Base-by-base conservation (phyloP, 2,888 invertebrate species). In the Therioaphis trifolii region DNA sequence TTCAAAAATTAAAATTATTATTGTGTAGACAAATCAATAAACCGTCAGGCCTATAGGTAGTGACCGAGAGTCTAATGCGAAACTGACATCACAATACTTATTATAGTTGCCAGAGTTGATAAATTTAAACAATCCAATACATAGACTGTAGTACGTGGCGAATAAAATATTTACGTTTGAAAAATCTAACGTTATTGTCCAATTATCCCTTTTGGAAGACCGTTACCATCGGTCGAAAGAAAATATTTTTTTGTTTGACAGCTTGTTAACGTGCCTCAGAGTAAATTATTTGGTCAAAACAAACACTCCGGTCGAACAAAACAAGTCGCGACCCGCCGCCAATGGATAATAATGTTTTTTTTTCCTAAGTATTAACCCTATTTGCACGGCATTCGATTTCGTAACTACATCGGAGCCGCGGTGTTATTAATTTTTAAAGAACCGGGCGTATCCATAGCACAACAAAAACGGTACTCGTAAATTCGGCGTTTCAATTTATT, bases 121-220 rank as follows among this genome's bases (percentile, higher is more conserved):
- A 21, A 55, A 55, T 55, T 43, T n/a, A n/a, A n/a, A n/a, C n/a
- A 11, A n/a, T 55, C 21, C n/a, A 9, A 11, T 9, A 21, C 55
- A 55, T 49, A 9, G 21, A 21, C 3, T 7, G 61, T 1, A 61
- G 24, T 21, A 27, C 24, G 18, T 1, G n/a, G 7, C 12, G 27
- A 68, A 68, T 78, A 68, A 68, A 78, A 78, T 68, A 68, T 68
- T 78, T 15, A 46, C 21, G 66, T 49, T 21, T 49, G 29, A 66
- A n/a, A 78, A 24, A 49, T 77, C 78, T 24, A 52, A 52, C 52
- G 24, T 40, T 55, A 40, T 21, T 24, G 77, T 78, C 68, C 78
- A 78, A 78, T 68, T 78, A 78, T 78, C 77, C 52, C 21, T 78
- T 78, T 78, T 78, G 18, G n/a, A 18, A 75, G 58, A n/a, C 21